Percentiles rank a stretch among this genome's conserved stretches.
Conservation (phyloP, 2,113 vertebrate species). For the Pterocles burchelli region DNA sequence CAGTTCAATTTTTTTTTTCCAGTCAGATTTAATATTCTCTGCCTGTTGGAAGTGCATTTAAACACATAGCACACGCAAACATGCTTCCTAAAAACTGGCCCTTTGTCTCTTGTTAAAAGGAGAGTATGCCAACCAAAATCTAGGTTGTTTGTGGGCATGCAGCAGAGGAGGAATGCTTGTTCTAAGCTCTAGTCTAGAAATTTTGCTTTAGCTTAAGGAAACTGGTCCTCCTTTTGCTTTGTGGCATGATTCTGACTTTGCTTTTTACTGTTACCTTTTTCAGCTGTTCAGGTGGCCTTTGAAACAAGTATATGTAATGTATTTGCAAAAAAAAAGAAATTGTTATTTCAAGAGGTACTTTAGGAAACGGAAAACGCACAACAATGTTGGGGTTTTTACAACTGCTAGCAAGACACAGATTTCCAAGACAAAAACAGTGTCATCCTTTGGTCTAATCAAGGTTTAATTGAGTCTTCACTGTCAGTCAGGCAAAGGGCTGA, state of each 20-base stretch:
- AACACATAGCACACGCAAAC: background rate
- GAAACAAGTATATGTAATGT: background rate
- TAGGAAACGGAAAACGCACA: background rate
- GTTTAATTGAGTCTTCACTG: conserved; percentile 37
- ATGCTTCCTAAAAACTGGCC: background rate
- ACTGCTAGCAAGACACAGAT: background rate
- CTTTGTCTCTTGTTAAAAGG: background rate
- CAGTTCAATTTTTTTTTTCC: background rate
- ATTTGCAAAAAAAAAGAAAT: background rate
- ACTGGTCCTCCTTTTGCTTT: background rate
- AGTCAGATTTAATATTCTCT: background rate
- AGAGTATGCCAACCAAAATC: background rate
- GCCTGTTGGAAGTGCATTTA: background rate
- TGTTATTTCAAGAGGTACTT: background rate
- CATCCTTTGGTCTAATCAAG: background rate
- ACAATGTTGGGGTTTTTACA: background rate
- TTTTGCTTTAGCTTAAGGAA: background rate
- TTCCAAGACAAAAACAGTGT: background rate
- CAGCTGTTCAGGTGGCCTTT: background rate
- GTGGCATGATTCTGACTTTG: background rate
- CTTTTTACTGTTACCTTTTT: background rate
- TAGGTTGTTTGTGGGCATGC: background rate
- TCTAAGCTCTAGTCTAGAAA: background rate
- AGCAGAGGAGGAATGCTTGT: background rate
- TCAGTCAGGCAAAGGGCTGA: background rate